Base-by-base conservation (phyloP, 2,888 invertebrate species). In the Noctua fimbriata region DNA sequence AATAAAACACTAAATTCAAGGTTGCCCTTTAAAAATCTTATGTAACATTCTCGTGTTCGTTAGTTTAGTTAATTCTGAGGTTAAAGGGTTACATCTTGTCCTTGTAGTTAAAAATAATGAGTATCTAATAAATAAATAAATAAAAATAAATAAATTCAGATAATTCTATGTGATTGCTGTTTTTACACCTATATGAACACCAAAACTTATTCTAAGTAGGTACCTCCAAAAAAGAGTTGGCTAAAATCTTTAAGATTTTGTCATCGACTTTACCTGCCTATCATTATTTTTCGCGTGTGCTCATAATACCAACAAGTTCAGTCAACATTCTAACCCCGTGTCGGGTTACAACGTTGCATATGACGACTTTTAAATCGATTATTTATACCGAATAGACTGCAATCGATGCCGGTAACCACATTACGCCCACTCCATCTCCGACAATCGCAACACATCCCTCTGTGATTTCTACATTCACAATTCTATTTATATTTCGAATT, bases 321-420 rank as follows among this genome's bases (percentile, higher is more conserved):
- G 91, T 89, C 91, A 91, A 90, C 92, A 91, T 89, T 91, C 91
- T 91, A 92, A 92, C 93, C 92, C 90, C 92, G 93, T 93, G 91
- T 95, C 93, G 83, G 89, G 94, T 95, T 95, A 93, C 95, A 90
- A 79, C 86, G 86, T 89, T 89, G 87, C 89, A 84, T 91, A 92
- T 92, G 92, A 93, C 89, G 91, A 92, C 91, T 88, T 92, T 93
- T 93, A 94, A 94, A 94, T 95, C 93, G 94, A 94, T 93, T 94
- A 95, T 95, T 95, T 95, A 95, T 95, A 93, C 94, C 87, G 90
- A 91, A 93, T 90, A 88, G 88, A 85, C 90, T 82, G 92, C 92
- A 92, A 93, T 92, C 91, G 92, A 92, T 91, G 90, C 89, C 85
- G 89, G 90, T 90, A 92, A 92, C 93, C 90, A 92, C 92, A 94